Conservation (phyloP, 2,113 vertebrate species). For the Axis porcinus region DNA sequence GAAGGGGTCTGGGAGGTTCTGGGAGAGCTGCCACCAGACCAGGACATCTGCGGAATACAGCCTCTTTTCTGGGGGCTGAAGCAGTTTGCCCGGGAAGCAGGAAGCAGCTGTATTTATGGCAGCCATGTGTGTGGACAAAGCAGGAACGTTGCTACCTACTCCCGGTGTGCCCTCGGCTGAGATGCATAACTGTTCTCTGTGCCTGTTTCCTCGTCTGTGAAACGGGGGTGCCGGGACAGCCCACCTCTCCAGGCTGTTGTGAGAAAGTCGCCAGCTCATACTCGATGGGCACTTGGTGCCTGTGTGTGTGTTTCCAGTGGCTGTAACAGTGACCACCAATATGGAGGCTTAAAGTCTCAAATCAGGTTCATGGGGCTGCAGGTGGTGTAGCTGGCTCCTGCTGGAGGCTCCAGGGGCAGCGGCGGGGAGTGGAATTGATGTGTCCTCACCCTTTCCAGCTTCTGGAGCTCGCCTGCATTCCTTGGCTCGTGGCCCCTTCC, state of each 20-base stretch:
- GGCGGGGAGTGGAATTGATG: not conserved
- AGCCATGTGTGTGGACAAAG: accelerated
- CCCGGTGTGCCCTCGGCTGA: not conserved
- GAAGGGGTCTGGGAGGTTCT: not conserved
- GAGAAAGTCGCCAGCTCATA: not conserved
- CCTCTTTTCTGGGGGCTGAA: not conserved
- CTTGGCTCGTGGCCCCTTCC: not conserved
- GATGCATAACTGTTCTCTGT: not conserved
- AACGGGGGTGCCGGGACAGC: accelerated
- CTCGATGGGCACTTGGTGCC: no score
- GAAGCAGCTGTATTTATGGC: accelerated
- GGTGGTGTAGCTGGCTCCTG: not conserved
- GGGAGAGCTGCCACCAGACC: not conserved
- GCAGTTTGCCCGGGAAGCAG: not conserved
- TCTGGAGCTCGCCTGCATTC: accelerated
- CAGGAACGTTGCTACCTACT: no score
- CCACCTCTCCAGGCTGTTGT: not conserved
- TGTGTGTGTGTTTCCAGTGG: no score
- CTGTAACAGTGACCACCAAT: not conserved
- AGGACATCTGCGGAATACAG: accelerated
- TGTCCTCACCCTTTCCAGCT: not conserved
- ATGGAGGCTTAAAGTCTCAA: no score
- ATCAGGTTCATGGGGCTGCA: not conserved
- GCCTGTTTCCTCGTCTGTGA: not conserved
- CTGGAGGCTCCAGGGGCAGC: not conserved